Conservation (phyloP, 2,113 vertebrate species). For the Passer montanus region DNA sequence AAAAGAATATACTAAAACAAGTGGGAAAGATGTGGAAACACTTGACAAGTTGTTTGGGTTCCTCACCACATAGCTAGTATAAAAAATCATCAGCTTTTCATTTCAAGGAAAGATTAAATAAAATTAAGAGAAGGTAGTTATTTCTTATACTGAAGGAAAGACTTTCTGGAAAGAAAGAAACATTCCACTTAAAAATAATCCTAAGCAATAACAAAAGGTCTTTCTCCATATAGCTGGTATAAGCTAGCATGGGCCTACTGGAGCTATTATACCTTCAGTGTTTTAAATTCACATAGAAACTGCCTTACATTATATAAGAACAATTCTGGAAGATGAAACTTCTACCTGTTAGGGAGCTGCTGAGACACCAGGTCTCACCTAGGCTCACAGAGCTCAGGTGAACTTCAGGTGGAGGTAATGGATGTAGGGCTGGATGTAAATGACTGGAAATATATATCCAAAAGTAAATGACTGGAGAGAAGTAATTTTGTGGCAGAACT, state of each 20-base stretch:
- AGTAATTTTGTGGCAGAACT: background rate
- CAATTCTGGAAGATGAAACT: background rate
- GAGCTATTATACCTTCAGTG: background rate
- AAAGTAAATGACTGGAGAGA: background rate
- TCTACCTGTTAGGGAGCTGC: background rate
- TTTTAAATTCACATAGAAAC: background rate
- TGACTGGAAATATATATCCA: background rate
- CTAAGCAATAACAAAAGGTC: constrained; percentile 30
- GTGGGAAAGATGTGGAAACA: background rate
- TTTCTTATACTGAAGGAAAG: background rate
- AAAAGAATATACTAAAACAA: background rate
- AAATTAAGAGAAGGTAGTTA: background rate
- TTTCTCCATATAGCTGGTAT: background rate
- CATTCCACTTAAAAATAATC: background rate
- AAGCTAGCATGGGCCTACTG: background rate
- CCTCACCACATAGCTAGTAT: background rate
- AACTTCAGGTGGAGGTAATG: background rate
- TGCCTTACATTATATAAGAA: background rate
- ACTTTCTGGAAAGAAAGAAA: background rate
- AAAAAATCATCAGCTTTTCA: background rate
- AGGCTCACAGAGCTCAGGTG: background rate
- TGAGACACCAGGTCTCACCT: background rate
- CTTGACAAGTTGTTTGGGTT: background rate
- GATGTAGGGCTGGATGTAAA: background rate
- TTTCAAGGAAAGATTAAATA: background rate